Conservation (phyloP, 2,888 invertebrate species). For the Autographa gamma region DNA sequence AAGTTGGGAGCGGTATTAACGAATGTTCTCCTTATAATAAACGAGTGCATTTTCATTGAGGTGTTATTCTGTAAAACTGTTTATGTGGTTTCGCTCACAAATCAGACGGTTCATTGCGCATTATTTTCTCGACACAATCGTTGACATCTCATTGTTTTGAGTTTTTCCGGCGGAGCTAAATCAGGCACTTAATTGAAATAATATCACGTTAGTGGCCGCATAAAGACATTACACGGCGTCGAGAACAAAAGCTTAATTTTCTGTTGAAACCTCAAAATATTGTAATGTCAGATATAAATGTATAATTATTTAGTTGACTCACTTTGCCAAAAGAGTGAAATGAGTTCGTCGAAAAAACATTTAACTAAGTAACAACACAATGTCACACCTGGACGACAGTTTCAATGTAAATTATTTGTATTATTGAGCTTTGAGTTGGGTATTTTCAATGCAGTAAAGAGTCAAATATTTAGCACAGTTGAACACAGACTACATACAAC, state of each 20-base stretch:
- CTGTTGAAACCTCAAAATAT: conserved; percentile 84
- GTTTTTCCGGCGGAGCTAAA: conserved; percentile 83
- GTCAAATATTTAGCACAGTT: neutral
- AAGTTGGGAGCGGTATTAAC: conserved; percentile 58
- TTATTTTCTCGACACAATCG: conserved; percentile 80
- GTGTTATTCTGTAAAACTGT: conserved; percentile 49
- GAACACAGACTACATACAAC: neutral
- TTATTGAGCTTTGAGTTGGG: neutral
- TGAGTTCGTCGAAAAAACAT: conserved; percentile 64
- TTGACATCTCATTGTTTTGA: conserved; percentile 85
- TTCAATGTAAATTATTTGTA: conserved; percentile 22
- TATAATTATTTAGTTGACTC: conserved; percentile 76
- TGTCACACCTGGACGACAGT: conserved; percentile 61
- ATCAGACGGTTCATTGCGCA: conserved; percentile 81
- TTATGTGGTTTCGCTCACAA: conserved; percentile 70
- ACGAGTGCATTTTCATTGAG: conserved; percentile 44
- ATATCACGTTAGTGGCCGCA: conserved; percentile 83
- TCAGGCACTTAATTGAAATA: conserved; percentile 85
- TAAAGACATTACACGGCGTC: conserved; percentile 79
- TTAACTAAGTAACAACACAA: conserved; percentile 32
- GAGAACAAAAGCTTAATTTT: conserved; percentile 85
- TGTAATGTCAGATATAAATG: conserved; percentile 75
- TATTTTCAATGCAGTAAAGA: neutral
- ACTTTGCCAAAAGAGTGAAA: conserved; percentile 70
- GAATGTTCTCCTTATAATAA: conserved; percentile 60